Base-by-base conservation (phyloP, 2,797 vertebrate genomes). In the Alosa sapidissima region DNA sequence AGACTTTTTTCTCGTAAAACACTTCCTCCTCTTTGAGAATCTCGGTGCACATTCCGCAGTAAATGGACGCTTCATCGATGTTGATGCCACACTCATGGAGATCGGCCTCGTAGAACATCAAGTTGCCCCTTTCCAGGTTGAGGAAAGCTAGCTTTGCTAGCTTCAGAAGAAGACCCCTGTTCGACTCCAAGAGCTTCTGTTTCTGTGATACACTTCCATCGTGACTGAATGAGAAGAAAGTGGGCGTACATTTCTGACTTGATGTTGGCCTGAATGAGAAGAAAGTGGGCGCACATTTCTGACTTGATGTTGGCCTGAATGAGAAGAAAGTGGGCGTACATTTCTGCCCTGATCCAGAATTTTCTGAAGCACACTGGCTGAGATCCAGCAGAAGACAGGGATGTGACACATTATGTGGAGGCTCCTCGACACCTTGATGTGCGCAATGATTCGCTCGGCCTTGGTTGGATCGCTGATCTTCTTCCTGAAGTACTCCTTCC, bases 381-480 rank as follows among this genome's bases (percentile, higher is more conserved):
- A 28, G 28, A 28, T 28, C 28, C 28, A 28, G 28, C 28, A 28
- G 82, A 89, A 88, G 3, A 87, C 62, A 0, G 90, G 90, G n/a
- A 91, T 88, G 83, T 91, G 87, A 8, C 90, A 91, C 87, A 91
- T 90, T 85, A 87, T 89, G 68, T 89, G 84, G 4, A 91, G 87
- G 62, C 88, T 89, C 11, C 55, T 83, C 51, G 51, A 81, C 2
- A 60, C 58, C 81, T 83, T 88, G n/a, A 91, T 84, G 48, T 89
- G 84, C 0, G 51, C 21, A 1, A 90, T 84, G 60, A 91, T 85
- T 82, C 10, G 78, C 55, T 81, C 83, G 7, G 84, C 85, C 11
- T 87, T 47, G 0, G 45, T 47, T 13, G 84, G 75, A 45, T 87
- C 33, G 21, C 51, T 21, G 52, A 86, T 55, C 45, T 81, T 85